These are phyloP conservation scores for Dasyornis broadbenti DNA, from an alignment of 2,113 vertebrate species.

Conservation along the genomic window DNA sequence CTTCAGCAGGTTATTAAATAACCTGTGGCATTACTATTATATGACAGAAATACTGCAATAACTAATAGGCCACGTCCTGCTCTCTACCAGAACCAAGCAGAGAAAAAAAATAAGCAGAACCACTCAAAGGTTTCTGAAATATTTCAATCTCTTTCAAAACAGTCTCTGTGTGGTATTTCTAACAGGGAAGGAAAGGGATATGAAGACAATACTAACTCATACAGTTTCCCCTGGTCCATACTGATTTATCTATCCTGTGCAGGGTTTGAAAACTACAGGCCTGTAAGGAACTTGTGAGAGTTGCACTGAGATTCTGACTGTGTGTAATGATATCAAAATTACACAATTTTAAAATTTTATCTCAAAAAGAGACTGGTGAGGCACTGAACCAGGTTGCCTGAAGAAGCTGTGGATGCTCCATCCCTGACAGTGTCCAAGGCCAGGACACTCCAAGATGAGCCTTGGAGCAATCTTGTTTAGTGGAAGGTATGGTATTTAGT, in stretches of 20 bases:
- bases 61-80: neutral
- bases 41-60: neutral
- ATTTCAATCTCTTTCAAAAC: neutral
- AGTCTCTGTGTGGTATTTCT: neutral
- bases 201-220: neutral
- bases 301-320: neutral
- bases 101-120: neutral
- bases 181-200: neutral
- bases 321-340: neutral
- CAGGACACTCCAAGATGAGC: neutral
- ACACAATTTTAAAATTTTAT: neutral
- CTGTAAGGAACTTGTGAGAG: neutral
- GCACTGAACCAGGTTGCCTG: neutral
- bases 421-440: neutral
- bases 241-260: neutral
- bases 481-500: too few species aligned
- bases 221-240: neutral
- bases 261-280: neutral
- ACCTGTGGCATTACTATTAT: neutral
- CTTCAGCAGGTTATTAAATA: neutral
- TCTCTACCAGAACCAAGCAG: neutral
- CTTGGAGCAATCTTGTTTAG: neutral
- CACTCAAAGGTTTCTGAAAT: neutral
- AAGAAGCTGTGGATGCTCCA: neutral
- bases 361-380: neutral